Percentiles rank a stretch among this genome's conserved stretches.
Evolutionary conservation across 2,797 vertebrate genomes (phyloP).

Genomic region (Hoplostethus mediterraneus): DNA sequence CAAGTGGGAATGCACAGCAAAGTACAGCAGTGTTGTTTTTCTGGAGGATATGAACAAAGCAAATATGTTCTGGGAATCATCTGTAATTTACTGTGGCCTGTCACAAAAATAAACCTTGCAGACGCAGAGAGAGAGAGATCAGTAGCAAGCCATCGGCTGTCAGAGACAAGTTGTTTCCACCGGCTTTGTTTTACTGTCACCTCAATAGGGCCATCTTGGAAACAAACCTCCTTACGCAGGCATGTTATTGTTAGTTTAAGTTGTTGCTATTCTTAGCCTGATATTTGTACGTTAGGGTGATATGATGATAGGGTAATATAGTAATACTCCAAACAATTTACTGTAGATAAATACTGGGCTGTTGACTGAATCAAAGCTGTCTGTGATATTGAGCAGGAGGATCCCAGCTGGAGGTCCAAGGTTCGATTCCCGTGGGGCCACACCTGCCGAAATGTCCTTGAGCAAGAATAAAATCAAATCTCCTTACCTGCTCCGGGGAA

Average conservation of each 20-base stretch:
- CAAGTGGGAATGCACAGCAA: neutral
- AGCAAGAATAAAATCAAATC: too few species aligned
- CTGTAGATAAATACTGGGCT: neutral
- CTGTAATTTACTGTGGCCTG: neutral
- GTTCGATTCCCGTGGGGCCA: neutral
- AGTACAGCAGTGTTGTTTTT: neutral
- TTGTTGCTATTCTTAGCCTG: neutral
- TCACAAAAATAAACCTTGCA: constrained; percentile 30
- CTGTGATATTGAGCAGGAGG: neutral
- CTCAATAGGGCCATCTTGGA: constrained; percentile 46
- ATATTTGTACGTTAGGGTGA: neutral
- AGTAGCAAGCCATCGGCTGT: constrained; percentile 64
- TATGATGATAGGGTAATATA: neutral
- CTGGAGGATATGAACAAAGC: neutral
- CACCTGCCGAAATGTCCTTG: neutral
- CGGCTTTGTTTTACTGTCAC: constrained; percentile 68
- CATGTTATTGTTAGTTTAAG: constrained; percentile 37
- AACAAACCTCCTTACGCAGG: constrained; percentile 35
- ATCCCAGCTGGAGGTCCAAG: neutral
- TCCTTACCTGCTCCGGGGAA: too few species aligned
- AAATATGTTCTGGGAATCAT: neutral
- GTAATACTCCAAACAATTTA: neutral
- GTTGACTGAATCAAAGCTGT: neutral
- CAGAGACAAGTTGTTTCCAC: constrained; percentile 61
- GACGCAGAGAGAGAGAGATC: constrained; percentile 19